Conservation (phyloP, 30 jellyfish, hydroid and myxozoan genomes). For the Euphysa ruthae region DNA sequence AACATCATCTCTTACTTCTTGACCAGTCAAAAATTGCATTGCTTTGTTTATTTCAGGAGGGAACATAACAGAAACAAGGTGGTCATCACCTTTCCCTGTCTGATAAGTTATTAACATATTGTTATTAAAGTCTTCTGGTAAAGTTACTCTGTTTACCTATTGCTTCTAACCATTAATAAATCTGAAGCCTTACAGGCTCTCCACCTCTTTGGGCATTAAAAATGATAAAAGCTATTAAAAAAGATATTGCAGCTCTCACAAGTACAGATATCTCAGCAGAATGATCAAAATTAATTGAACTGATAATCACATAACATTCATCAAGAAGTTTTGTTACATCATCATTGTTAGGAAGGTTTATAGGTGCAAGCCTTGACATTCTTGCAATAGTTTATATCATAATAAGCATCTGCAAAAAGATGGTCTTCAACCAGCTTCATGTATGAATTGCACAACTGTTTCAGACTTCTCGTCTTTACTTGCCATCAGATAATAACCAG, state of each 20-base stretch:
- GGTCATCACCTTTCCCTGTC: conserved; percentile 28
- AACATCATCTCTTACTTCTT: neutral
- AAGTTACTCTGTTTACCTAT: conserved; percentile 11
- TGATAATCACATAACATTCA: neutral
- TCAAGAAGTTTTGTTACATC: conserved; percentile 3
- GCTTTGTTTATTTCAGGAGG: conserved; percentile 11
- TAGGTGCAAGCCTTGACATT: neutral
- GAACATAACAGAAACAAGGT: conserved; percentile 17
- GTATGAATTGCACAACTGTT: neutral
- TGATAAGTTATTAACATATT: conserved; percentile 20
- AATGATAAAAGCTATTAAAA: neutral
- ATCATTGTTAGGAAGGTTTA: conserved; percentile 9
- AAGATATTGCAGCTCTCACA: conserved; percentile 7
- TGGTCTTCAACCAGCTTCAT: conserved; percentile 4
- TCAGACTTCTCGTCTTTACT: neutral
- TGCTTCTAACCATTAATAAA: conserved; percentile 29
- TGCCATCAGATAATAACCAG: conserved; percentile 10
- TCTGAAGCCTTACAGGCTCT: conserved; percentile 11
- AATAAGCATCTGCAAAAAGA: conserved; percentile 24
- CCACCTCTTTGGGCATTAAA: conserved; percentile 32
- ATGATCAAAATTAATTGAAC: neutral
- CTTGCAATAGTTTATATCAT: conserved; percentile 4
- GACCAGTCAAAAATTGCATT: neutral
- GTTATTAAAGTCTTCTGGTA: conserved; percentile 7
- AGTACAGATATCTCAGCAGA: neutral